Conservation (phyloP, 2,797 vertebrate species). For the Ispidina lecontei region DNA sequence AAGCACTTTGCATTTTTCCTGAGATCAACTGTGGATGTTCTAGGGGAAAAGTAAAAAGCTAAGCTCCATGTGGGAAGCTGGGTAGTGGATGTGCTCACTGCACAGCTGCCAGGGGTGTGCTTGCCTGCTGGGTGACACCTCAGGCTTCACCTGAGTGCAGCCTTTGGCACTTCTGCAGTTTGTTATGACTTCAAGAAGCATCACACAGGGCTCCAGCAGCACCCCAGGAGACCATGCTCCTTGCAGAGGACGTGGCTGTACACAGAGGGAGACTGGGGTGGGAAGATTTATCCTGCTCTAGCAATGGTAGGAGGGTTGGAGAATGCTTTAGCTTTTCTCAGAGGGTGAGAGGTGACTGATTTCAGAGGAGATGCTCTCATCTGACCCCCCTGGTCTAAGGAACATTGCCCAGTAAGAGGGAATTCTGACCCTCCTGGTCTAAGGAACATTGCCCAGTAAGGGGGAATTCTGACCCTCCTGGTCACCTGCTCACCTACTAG, state of each 20-base stretch:
- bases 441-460: neutral
- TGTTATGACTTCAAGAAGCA: neutral
- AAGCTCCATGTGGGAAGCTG: neutral
- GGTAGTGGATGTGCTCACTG: neutral
- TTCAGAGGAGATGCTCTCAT: neutral
- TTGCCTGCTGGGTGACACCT: neutral
- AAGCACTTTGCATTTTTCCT: conserved; percentile 3
- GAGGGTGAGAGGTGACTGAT: neutral
- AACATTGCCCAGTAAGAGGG: neutral
- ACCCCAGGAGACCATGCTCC: neutral
- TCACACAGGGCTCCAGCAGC: neutral
- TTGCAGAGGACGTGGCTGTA: neutral
- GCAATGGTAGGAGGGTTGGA: neutral
- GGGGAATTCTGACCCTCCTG: neutral
- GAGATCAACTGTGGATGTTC: neutral
- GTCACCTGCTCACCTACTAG: neutral
- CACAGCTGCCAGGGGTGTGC: neutral
- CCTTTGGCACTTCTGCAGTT: neutral
- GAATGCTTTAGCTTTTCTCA: neutral
- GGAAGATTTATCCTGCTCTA: neutral
- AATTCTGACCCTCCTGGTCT: neutral
- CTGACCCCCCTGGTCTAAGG: neutral
- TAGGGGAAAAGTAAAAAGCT: neutral
- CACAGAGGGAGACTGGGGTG: neutral
- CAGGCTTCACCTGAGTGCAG: neutral